A percentile compares a stretch with the other conserved stretches of the same genome.
These are phyloP conservation scores for Coleophora deauratella DNA, from an alignment of 2,888 invertebrate species.

Conservation along the genomic window DNA sequence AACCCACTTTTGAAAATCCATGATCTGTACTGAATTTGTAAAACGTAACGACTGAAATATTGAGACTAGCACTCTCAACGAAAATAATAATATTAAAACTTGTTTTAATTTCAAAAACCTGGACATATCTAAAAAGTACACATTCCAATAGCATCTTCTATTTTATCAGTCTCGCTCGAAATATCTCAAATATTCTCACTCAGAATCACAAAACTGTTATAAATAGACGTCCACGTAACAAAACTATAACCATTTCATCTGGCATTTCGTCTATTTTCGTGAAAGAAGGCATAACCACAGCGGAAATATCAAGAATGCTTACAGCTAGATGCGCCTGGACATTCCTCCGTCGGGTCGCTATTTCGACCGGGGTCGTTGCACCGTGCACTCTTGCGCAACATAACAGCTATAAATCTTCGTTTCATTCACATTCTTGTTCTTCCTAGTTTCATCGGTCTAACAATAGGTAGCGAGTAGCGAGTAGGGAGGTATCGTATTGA, in stretches of 20 bases:
- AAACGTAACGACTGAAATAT: too few species aligned
- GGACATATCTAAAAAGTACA: too few species aligned
- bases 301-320: conserved; percentile 58
- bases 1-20: conserved; percentile 6
- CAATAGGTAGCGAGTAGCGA: too few species aligned
- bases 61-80: too few species aligned
- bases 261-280: conserved; percentile 5
- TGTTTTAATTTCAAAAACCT: too few species aligned
- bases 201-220: neutral
- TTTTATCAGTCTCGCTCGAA: conserved; percentile 1
- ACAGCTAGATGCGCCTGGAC: conserved; percentile 47
- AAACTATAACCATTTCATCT: neutral
- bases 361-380: conserved; percentile 60
- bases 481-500: too few species aligned
- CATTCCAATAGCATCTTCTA: too few species aligned
- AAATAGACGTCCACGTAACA: neutral
- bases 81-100: too few species aligned
- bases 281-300: conserved; percentile 6
- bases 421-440: conserved; percentile 21
- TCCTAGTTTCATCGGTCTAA: too few species aligned
- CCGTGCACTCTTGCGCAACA: conserved; percentile 43
- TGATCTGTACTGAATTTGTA: too few species aligned
- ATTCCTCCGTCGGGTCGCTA: conserved; percentile 44
- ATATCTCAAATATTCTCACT: neutral
- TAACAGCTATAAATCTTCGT: conserved; percentile 23